A percentile compares a stretch with the other conserved stretches of the same genome.
Evolutionary conservation across 2,888 invertebrate species (phyloP).

Genomic region (Troides helena): DNA sequence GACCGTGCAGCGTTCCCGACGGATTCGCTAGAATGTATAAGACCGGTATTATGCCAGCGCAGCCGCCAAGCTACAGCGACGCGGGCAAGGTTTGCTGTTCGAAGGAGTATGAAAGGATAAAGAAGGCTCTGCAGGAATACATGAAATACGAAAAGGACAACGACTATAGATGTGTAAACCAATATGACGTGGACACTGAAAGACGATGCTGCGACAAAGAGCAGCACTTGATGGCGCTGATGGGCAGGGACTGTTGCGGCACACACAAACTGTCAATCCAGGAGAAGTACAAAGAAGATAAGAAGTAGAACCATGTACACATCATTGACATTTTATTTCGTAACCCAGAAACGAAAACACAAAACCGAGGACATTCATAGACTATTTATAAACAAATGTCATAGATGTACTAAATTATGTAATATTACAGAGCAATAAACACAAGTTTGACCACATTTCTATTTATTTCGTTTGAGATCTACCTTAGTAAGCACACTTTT

Average conservation of each 20-base stretch:
- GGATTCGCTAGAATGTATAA: constrained; percentile 74
- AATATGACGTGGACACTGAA: constrained; percentile 67
- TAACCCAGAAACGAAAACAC: constrained; percentile 51
- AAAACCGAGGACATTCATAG: not conserved
- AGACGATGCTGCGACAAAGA: constrained; percentile 72
- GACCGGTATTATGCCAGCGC: constrained; percentile 52
- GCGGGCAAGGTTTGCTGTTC: constrained; percentile 74
- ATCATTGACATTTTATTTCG: constrained; percentile 73
- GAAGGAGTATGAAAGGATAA: constrained; percentile 70
- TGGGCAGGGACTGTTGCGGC: constrained; percentile 68
- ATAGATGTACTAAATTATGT: not conserved
- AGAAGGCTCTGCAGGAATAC: constrained; percentile 66
- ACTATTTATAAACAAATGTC: not conserved
- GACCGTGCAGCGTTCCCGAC: constrained; percentile 68
- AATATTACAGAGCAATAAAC: not conserved
- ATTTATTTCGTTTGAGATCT: not conserved
- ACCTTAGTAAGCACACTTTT: not conserved
- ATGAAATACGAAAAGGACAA: constrained; percentile 62
- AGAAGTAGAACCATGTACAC: constrained; percentile 36
- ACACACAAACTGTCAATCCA: constrained; percentile 66
- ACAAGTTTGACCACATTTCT: not conserved
- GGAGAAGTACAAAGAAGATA: constrained; percentile 56
- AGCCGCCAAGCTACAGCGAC: constrained; percentile 63
- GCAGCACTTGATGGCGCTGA: constrained; percentile 54
- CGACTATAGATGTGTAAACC: constrained; percentile 66